Percentiles rank a stretch among this genome's conserved stretches.
phyloP scores from a whole-genome alignment of 2,797 vertebrate species.

The Sebastes alutus region DNA sequence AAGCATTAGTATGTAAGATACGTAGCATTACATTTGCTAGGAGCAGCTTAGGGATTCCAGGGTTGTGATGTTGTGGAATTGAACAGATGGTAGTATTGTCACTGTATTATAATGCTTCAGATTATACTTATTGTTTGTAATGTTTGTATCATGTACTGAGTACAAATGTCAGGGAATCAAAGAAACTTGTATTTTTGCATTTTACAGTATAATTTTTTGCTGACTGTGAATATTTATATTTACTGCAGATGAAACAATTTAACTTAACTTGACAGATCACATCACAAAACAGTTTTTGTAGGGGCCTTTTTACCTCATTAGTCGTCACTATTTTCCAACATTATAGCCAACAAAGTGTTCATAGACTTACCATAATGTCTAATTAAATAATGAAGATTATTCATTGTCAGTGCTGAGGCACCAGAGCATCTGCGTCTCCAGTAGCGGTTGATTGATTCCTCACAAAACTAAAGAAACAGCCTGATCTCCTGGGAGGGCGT shows the following conservation, averaged over 20 bases:
- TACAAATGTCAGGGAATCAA: conserved; percentile 56
- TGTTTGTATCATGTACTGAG: conserved; percentile 27
- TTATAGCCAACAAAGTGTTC: neutral
- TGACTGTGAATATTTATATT: conserved; percentile 51
- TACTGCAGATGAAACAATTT: conserved; percentile 4
- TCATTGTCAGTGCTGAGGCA: neutral
- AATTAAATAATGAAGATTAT: neutral
- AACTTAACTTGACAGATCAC: neutral
- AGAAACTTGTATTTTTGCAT: conserved; percentile 59
- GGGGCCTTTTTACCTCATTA: conserved; percentile 67
- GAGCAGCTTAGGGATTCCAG: neutral
- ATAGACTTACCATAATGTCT: neutral
- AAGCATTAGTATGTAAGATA: neutral
- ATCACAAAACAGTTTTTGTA: conserved; percentile 16
- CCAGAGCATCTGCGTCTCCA: neutral
- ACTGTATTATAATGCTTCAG: conserved; percentile 19
- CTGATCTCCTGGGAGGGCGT: no score
- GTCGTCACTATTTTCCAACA: neutral
- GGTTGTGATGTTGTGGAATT: neutral
- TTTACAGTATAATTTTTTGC: conserved; percentile 35
- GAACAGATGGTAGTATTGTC: neutral
- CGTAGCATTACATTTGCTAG: neutral
- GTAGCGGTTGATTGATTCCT: neutral
- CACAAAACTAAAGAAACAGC: neutral
- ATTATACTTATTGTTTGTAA: conserved; percentile 9